These are phyloP conservation scores for Ormia ochracea DNA, from an alignment of 2,888 invertebrate genomes.

Conservation along the genomic window DNA sequence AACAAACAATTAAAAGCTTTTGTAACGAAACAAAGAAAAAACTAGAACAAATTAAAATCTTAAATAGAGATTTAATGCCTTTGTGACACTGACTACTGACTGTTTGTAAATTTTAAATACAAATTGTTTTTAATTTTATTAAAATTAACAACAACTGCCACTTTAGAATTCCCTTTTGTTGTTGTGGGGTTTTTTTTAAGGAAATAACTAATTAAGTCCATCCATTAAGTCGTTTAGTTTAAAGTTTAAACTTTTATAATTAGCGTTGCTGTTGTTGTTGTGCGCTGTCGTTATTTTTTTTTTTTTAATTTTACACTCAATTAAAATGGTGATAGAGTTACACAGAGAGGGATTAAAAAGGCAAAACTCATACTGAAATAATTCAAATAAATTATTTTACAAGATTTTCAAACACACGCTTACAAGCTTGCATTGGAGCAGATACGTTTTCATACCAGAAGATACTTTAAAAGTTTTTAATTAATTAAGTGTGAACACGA, in stretches of 20 bases:
- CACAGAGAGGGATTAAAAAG: constrained; percentile 22
- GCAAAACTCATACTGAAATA: background rate
- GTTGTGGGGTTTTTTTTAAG: constrained; percentile 3
- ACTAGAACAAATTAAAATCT: too few relatives aligned
- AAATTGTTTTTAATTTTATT: background rate
- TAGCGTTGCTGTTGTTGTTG: background rate
- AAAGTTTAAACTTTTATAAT: background rate
- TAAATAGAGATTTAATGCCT: too few relatives aligned
- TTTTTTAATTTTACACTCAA: constrained; percentile 43
- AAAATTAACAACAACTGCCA: constrained; percentile 5
- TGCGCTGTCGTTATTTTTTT: background rate
- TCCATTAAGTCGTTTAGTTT: constrained; percentile 51
- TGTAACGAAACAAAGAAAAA: too few relatives aligned
- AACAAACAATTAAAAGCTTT: too few relatives aligned
- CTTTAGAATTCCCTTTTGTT: too few relatives aligned
- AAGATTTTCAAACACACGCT: constrained; percentile 1
- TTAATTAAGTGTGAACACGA: constrained; percentile 17
- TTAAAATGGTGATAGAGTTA: constrained; percentile 44
- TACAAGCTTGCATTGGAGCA: too few relatives aligned
- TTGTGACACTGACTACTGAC: too few relatives aligned
- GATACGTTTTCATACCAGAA: background rate
- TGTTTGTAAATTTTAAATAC: constrained; percentile 3
- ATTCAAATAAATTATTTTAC: background rate
- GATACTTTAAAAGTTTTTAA: constrained; percentile 16
- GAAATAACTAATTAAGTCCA: constrained; percentile 55